Evolutionary conservation across 1,140 invertebrate genomes (phyloP).

Genomic region (Calliphora vicina): DNA sequence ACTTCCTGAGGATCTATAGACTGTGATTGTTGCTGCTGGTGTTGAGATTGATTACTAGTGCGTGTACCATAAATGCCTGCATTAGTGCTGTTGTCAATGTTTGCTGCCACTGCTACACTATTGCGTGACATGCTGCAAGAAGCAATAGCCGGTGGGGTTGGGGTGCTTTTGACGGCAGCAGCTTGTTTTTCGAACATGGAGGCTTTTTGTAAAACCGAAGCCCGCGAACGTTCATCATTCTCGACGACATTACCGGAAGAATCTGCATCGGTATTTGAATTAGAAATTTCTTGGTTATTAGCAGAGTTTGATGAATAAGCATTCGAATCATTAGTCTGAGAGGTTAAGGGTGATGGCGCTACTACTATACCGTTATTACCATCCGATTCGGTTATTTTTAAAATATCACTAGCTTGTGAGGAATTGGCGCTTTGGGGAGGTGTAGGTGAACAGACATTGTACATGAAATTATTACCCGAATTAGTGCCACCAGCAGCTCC

Average conservation of each 20-base stretch:
- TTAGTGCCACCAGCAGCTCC: slow-evolving; percentile 38
- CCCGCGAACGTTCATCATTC: slow-evolving; percentile 55
- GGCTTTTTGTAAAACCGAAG: slow-evolving; percentile 60
- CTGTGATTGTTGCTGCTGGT: slow-evolving; percentile 32
- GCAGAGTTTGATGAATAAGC: slow-evolving; percentile 3
- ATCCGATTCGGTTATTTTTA: slow-evolving; percentile 56
- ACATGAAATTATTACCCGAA: slow-evolving; percentile 48
- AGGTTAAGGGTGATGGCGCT: not conserved
- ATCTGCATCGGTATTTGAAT: slow-evolving; percentile 26
- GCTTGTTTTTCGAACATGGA: slow-evolving; percentile 63
- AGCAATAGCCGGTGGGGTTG: not conserved
- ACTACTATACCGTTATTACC: not conserved
- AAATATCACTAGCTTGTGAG: slow-evolving; percentile 42
- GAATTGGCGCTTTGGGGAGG: slow-evolving; percentile 44
- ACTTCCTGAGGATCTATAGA: slow-evolving; percentile 54
- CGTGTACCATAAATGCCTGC: slow-evolving; percentile 38
- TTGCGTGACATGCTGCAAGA: slow-evolving; percentile 3
- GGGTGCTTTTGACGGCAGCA: slow-evolving; percentile 42
- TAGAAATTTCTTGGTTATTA: slow-evolving; percentile 35
- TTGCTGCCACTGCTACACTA: not conserved
- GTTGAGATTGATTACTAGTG: slow-evolving; percentile 30
- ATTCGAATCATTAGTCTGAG: slow-evolving; percentile 13
- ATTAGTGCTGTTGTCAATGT: not conserved
- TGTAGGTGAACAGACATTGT: slow-evolving; percentile 57
- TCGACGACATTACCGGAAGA: slow-evolving; percentile 41